Base-by-base conservation (phyloP, 2,113 vertebrate species). In the Sprattus sprattus region DNA sequence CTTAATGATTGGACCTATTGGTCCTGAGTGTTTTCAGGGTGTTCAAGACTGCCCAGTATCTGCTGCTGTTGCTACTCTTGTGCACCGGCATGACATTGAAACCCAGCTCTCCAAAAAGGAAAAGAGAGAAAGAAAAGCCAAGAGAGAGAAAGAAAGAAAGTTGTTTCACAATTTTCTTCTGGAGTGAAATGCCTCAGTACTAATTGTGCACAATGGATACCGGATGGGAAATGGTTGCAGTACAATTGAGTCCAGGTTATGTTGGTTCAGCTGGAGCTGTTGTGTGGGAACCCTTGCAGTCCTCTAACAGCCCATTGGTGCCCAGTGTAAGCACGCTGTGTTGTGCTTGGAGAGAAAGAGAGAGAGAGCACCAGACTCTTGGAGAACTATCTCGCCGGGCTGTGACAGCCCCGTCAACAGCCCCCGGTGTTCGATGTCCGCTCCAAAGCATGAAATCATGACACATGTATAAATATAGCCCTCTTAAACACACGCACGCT, bases 191-290 rank as follows among this genome's bases (percentile, higher is more conserved):
- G 89, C 86, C 82, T 90, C 82, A 82, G 85, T 92, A 89, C 90
- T 93, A 94, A 94, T 94, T 93, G 91, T 89, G 83, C 90, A 93
- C 93, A 94, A 94, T 94, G 92, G 91, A 91, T 92, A 89, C 93
- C 90, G 94, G 92, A 92, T 94, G 93, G 90, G 91, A 88, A 91
- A 89, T 91, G 92, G 92, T 89, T 92, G 89, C 81, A 92, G 85
- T 84, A 87, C 85, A 88, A 89, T 89, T 88, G 87, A 85, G 88
- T 88, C 88, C 89, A 90, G 89, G 91, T 92, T 89, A 87, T 84
- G 91, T 92, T 93, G 90, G 89, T 91, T 91, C 88, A 91, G 90
- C 90, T 89, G 89, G 88, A 88, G 81, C 85, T 86, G 86, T 86
- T 83, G 87, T 88, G 87, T 87, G 87, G 86, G 88, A 90, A 88